Base-by-base conservation (phyloP, 1,140 invertebrate species). In the Drosophila yakuba region DNA sequence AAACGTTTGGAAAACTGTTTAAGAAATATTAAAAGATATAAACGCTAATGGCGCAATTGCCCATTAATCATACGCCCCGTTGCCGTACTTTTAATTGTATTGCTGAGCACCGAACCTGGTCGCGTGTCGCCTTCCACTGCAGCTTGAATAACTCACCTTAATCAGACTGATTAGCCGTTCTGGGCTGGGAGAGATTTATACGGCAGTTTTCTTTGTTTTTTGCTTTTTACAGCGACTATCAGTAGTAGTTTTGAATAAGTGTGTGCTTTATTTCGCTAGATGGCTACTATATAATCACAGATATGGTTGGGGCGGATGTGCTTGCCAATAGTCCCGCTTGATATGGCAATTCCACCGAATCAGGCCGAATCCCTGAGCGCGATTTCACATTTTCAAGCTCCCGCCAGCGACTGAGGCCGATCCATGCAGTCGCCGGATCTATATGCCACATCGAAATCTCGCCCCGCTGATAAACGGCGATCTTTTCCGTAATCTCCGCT, bases 331-430 rank as follows among this genome's bases (percentile, higher is more conserved):
- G 36, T 67, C 25, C 41, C 56, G 28, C 39, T 72, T 59, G 25
- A 50, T 71, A 39, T 48, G 56, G 44, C 68, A 57, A 75, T 28
- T 36, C 39, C 38, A 55, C 48, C 55, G 35, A 20, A 20, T 20
- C 20, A 20, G 20, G 11, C 48, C 66, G 55, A 76, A 74, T 52
- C 55, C 41, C 39, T 41, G 43, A 60, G 62, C 59, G 58, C 61
- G 83, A 59, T 72, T 83, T 89, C 74, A 89, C 84, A 89, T 89
- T 89, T 84, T 89, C 80, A 75, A 89, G 66, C 59, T 52, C 62
- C 69, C 66, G 62, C 61, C 73, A 48, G 47, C 68, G 66, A 89
- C 84, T 89, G 80, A 88, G 59, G 20, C 41, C 43, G 73, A 55
- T 59, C 73, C 8, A 17, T 23, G 45, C 8, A 43, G 28, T 35